These are phyloP conservation scores for Delia radicum DNA, from an alignment of 1,140 invertebrate species.

Conservation along the genomic window DNA sequence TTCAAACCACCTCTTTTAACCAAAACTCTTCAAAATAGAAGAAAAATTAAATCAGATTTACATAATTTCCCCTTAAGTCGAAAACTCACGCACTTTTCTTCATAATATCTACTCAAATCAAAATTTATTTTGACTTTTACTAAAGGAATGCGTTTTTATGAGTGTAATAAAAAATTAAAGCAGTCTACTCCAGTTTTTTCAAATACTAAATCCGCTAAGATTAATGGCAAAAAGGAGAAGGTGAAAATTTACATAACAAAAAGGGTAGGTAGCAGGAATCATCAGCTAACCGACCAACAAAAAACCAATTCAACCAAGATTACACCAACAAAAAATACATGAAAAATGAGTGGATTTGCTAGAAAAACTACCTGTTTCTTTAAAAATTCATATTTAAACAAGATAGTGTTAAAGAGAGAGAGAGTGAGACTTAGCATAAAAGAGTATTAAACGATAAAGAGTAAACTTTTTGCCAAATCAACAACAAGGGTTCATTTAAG, in stretches of 20 bases:
- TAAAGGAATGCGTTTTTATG: slow-evolving; percentile 7
- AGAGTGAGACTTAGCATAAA: not conserved
- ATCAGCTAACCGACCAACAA: not conserved
- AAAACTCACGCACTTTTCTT: not conserved
- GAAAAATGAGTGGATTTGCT: not conserved
- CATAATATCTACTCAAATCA: not conserved
- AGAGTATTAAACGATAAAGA: not conserved
- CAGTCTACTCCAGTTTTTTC: slow-evolving; percentile 13
- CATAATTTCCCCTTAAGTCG: not conserved
- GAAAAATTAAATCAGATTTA: not conserved
- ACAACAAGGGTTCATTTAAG: slow-evolving; percentile 6
- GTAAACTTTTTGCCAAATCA: not conserved
- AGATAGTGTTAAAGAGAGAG: not conserved
- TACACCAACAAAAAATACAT: not conserved
- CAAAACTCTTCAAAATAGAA: not conserved
- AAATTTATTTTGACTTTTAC: not conserved
- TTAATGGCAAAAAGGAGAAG: not conserved
- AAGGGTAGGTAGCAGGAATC: not conserved
- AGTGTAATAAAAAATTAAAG: slow-evolving; percentile 16
- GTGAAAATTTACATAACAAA: slow-evolving; percentile 12
- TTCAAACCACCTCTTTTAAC: not conserved
- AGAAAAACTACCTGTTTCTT: slow-evolving; percentile 10
- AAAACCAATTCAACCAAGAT: not conserved
- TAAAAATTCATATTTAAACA: not conserved
- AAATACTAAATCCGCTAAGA: slow-evolving; percentile 8